Evolutionary conservation across 2,888 invertebrate genomes (phyloP).

Genomic region (Tenthredo scrophulariae): DNA sequence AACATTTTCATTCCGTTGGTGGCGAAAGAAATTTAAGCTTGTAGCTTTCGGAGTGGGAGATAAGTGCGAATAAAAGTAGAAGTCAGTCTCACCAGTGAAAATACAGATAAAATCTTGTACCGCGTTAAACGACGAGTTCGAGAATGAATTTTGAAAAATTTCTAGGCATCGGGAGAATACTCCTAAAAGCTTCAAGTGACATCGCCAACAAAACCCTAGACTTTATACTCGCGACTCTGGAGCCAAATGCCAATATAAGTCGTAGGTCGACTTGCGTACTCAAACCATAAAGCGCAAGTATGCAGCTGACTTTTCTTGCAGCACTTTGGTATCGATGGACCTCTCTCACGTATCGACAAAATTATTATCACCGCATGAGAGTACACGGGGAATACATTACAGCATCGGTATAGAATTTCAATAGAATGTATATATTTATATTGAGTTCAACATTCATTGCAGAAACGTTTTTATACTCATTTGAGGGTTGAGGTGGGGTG

Average conservation of each 20-base stretch:
- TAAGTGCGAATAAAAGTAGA: background rate
- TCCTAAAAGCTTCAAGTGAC: constrained; percentile 27
- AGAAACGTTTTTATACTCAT: background rate
- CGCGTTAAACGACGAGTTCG: background rate
- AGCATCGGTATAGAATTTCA: background rate
- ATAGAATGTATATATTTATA: background rate
- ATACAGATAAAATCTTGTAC: background rate
- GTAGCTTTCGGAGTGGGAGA: background rate
- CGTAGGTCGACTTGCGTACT: constrained; percentile 17
- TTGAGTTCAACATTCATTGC: background rate
- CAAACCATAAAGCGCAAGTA: constrained; percentile 39
- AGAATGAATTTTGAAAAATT: background rate
- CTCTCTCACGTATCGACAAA: background rate
- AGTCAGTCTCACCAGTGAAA: background rate
- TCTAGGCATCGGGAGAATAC: background rate
- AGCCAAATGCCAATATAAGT: constrained; percentile 43
- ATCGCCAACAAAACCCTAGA: background rate
- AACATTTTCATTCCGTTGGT: constrained; percentile 15
- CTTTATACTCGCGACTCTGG: constrained; percentile 7
- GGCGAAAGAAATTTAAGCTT: background rate
- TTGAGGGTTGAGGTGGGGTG: no score
- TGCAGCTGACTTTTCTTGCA: constrained; percentile 16
- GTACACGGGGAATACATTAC: background rate
- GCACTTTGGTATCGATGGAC: constrained; percentile 24
- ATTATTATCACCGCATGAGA: background rate